Conservation (phyloP, 2,113 vertebrate species). For the Brachyhypopomus occidentalis region DNA sequence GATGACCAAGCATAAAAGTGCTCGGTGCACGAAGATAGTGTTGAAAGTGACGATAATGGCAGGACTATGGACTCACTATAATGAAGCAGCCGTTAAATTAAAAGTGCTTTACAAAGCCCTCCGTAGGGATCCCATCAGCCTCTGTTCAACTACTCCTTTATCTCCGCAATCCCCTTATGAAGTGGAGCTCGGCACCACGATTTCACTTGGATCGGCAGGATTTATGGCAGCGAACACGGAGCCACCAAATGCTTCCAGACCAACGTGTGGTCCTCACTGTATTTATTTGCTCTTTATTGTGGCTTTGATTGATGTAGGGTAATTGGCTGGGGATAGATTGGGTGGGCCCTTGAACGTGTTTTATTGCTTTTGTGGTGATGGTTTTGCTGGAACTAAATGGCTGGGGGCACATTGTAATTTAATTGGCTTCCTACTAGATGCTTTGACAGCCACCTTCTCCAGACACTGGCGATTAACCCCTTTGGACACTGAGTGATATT, state of each 20-base stretch:
- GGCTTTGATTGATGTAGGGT: conserved; percentile 42
- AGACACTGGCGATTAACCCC: conserved; percentile 20
- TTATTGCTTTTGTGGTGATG: conserved; percentile 24
- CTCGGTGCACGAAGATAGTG: conserved; percentile 18
- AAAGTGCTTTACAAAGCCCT: conserved; percentile 37
- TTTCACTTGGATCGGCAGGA: conserved; percentile 39
- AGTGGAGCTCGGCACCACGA: background rate
- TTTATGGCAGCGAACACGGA: conserved; percentile 19
- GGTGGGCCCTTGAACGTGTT: conserved; percentile 28
- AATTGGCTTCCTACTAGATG: conserved; percentile 24
- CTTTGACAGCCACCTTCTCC: conserved; percentile 5
- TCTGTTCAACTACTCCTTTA: conserved; percentile 34
- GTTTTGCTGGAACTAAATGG: conserved; percentile 34
- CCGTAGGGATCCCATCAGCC: conserved; percentile 10
- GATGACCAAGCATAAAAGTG: conserved; percentile 23
- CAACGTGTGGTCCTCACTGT: conserved; percentile 13
- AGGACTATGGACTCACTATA: conserved; percentile 19
- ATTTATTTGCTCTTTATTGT: conserved; percentile 45
- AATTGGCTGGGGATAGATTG: conserved; percentile 36
- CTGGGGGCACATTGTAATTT: conserved; percentile 36
- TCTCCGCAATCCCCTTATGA: conserved; percentile 31
- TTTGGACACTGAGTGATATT: background rate
- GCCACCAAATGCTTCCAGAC: conserved; percentile 8
- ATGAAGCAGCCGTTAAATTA: conserved; percentile 48
- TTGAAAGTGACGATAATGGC: conserved; percentile 37